These are phyloP conservation scores for Alfaro cultratus DNA, from an alignment of 2,797 vertebrate species.

Conservation along the genomic window DNA sequence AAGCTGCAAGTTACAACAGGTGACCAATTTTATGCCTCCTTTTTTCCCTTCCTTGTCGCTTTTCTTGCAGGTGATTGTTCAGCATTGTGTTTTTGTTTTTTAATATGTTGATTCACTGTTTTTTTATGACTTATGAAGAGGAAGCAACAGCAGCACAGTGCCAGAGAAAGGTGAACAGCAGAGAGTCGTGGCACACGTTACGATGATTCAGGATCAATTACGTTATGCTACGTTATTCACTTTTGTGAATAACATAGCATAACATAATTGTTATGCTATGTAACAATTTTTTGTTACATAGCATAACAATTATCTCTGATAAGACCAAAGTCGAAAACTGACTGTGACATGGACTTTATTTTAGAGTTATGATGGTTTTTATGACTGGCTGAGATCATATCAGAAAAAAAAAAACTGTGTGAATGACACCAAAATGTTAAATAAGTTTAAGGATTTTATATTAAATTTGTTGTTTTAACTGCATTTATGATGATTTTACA, in stretches of 20 bases:
- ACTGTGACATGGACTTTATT: not conserved
- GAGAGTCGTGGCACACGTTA: not conserved
- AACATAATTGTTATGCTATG: too few relatives aligned
- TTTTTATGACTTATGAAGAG: not conserved
- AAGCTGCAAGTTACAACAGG: not conserved
- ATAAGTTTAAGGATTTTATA: not conserved
- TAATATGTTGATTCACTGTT: not conserved
- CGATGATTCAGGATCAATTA: not conserved
- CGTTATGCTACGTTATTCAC: too few relatives aligned
- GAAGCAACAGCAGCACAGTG: not conserved
- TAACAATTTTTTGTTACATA: too few relatives aligned
- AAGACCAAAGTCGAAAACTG: not conserved
- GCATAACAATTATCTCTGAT: too few relatives aligned
- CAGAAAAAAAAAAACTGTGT: not conserved
- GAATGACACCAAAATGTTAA: not conserved
- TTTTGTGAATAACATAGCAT: not conserved
- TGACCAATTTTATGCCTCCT: not conserved
- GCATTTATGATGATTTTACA: not conserved
- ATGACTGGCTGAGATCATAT: not conserved
- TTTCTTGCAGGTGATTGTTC: not conserved
- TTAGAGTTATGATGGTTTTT: not conserved
- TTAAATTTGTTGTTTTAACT: not conserved
- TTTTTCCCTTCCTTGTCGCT: not conserved
- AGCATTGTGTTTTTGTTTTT: not conserved
- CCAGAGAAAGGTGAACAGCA: not conserved